phyloP scores from a whole-genome alignment of 2,888 invertebrate genomes.

The Spicauda simplicius region DNA sequence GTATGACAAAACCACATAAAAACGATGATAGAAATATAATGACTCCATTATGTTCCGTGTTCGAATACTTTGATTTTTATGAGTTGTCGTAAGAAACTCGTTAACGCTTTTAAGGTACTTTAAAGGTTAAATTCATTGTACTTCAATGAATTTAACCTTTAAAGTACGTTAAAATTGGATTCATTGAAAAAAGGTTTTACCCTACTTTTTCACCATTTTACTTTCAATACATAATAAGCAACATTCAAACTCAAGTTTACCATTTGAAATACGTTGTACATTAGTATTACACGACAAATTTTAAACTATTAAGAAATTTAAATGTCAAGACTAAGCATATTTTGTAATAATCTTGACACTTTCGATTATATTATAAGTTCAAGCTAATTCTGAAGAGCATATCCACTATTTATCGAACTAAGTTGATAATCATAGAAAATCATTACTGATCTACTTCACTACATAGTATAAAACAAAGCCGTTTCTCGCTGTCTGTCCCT shows the following conservation, averaged over 20 bases:
- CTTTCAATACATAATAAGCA: not conserved
- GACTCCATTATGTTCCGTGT: slow-evolving; percentile 14
- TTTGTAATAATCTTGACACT: not conserved
- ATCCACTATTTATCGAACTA: not conserved
- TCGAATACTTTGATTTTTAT: slow-evolving; percentile 29
- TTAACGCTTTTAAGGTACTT: not conserved
- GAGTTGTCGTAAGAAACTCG: slow-evolving; percentile 12
- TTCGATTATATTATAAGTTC: not conserved
- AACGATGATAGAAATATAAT: slow-evolving; percentile 34
- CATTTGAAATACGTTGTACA: not conserved
- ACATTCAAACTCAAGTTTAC: not conserved
- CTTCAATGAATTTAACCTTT: too few relatives aligned
- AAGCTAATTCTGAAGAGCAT: not conserved
- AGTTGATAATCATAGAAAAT: too few relatives aligned
- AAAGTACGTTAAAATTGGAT: not conserved
- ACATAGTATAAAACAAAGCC: too few relatives aligned
- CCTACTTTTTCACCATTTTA: not conserved
- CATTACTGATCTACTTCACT: too few relatives aligned
- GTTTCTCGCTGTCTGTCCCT: too few relatives aligned
- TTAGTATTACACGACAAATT: not conserved
- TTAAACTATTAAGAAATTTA: not conserved
- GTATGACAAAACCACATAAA: slow-evolving; percentile 11
- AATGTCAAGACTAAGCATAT: not conserved
- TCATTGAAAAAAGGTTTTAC: too few relatives aligned
- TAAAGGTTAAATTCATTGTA: not conserved